A percentile compares a stretch with the other conserved stretches of the same genome.
These are phyloP conservation scores for Apamea monoglypha DNA, from an alignment of 2,888 invertebrate species.

Conservation along the genomic window DNA sequence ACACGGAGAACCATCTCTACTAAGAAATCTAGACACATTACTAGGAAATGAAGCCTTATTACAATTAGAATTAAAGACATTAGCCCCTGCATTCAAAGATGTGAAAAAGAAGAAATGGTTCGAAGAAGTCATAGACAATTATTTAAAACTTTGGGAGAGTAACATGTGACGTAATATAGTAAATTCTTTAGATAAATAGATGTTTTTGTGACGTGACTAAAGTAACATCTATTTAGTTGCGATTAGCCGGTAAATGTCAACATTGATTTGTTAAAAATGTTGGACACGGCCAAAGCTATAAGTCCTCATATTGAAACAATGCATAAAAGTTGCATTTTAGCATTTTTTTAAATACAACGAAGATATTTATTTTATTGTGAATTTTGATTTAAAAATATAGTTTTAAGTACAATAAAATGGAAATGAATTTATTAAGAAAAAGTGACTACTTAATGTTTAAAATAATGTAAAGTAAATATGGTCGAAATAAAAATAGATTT, in stretches of 20 bases:
- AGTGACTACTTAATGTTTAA: conserved; percentile 41
- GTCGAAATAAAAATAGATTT: conserved; percentile 24
- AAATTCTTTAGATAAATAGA: conserved; percentile 62
- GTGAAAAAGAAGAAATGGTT: conserved; percentile 95
- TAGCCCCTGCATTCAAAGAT: conserved; percentile 95
- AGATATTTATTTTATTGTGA: conserved; percentile 65
- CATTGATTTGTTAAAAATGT: conserved; percentile 30
- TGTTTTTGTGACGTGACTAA: conserved; percentile 56
- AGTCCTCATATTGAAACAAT: conserved; percentile 51
- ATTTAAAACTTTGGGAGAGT: conserved; percentile 96
- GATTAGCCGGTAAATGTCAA: conserved; percentile 32
- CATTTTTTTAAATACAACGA: conserved; percentile 57
- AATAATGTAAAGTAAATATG: conserved; percentile 32
- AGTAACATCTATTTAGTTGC: conserved; percentile 28
- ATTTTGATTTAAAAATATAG: conserved; percentile 59
- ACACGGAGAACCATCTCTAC: conserved; percentile 93
- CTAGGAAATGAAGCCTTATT: conserved; percentile 95
- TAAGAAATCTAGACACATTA: conserved; percentile 93
- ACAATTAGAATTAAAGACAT: conserved; percentile 94
- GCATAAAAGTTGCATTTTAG: conserved; percentile 51
- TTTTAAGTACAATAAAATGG: conserved; percentile 66
- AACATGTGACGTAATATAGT: conserved; percentile 92
- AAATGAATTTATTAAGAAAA: conserved; percentile 67
- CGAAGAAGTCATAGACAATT: conserved; percentile 96
- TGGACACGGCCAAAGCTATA: conserved; percentile 40